Conservation (phyloP, 2,797 vertebrate species). For the Syndactyla subalaris region DNA sequence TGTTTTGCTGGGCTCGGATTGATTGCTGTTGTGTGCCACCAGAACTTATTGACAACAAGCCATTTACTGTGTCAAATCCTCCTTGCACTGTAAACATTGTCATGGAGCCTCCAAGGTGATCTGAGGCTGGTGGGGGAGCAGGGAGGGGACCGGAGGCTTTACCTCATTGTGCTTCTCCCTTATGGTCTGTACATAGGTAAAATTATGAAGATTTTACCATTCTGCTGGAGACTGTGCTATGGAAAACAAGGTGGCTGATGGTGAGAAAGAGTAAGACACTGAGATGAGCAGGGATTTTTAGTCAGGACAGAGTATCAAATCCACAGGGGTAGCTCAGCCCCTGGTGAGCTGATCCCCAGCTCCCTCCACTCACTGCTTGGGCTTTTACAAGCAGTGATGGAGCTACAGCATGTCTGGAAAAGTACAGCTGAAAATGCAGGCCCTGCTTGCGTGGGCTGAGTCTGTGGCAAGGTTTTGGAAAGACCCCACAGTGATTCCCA, state of each 20-base stretch:
- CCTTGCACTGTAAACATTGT: not conserved
- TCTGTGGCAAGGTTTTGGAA: not conserved
- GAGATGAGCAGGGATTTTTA: not conserved
- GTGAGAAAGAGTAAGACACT: not conserved
- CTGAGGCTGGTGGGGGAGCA: too few species aligned
- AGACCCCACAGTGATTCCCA: not conserved
- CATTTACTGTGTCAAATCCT: not conserved
- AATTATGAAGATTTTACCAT: not conserved
- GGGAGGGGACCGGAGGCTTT: not conserved
- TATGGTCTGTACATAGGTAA: not conserved
- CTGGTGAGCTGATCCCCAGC: not conserved
- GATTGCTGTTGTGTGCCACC: not conserved
- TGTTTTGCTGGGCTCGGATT: not conserved
- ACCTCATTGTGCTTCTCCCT: not conserved
- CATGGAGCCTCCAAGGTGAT: not conserved
- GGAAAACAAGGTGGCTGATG: not conserved
- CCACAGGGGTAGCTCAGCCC: not conserved
- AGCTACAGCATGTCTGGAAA: not conserved
- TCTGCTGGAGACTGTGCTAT: fast-evolving
- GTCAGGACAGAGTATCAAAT: not conserved
- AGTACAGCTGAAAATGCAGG: not conserved
- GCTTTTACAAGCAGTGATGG: not conserved
- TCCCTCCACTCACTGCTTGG: not conserved
- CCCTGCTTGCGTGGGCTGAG: fast-evolving
- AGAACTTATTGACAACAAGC: not conserved